A percentile compares a stretch with the other conserved stretches of the same genome.
phyloP scores from a whole-genome alignment of 2,888 invertebrate species.

The Drepana falcataria region DNA sequence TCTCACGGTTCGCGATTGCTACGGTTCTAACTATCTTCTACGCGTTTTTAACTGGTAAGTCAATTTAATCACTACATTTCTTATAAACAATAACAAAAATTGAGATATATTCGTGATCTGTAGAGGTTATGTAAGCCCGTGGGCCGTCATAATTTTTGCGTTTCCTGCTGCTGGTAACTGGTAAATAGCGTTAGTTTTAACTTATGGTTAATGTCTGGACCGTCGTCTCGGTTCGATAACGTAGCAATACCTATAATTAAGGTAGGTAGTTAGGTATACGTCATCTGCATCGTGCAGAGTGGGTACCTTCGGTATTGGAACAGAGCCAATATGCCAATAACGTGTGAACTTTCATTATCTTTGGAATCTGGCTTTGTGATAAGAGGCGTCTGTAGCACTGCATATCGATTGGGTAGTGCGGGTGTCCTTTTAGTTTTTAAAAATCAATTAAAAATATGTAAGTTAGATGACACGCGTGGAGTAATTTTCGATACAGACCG shows the following conservation, averaged over 20 bases:
- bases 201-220: neutral
- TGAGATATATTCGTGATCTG: neutral
- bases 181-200: no score
- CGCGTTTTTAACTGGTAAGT: constrained; percentile 48
- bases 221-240: neutral
- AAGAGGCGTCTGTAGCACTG: neutral
- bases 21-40: constrained; percentile 40
- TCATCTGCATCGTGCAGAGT: constrained; percentile 1
- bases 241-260: no score
- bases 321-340: constrained; percentile 39
- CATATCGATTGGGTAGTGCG: constrained; percentile 12
- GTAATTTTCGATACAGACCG: no score
- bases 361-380: constrained; percentile 8
- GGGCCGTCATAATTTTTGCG: neutral
- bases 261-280: neutral
- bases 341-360: constrained; percentile 29
- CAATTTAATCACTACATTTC: constrained; percentile 9
- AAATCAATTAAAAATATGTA: no score
- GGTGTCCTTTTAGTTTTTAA: neutral
- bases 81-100: neutral
- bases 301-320: constrained; percentile 26
- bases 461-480: no score
- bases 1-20: constrained; percentile 61
- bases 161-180: neutral
- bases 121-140: neutral